Percentiles rank a stretch among this genome's conserved stretches.
Conservation (phyloP, 2,797 vertebrate species). For the Mormyrus hasselquistii region DNA sequence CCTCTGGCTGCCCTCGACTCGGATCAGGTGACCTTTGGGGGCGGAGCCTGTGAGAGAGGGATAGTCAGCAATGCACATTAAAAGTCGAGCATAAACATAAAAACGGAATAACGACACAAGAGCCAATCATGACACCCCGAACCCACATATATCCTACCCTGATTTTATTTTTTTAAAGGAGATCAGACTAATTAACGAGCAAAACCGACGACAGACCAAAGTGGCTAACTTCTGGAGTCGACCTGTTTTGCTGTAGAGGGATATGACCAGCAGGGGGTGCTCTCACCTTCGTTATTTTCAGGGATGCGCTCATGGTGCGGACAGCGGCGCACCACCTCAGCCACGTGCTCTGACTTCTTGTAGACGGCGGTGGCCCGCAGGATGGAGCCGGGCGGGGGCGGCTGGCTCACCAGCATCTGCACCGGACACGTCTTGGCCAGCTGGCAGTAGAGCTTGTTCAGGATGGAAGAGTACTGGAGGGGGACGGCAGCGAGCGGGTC, state of each 20-base stretch:
- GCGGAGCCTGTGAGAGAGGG: slow-evolving; percentile 40
- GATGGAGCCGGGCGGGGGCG: slow-evolving; percentile 42
- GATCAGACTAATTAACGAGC: background rate
- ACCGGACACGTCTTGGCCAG: slow-evolving; percentile 64
- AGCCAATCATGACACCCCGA: background rate
- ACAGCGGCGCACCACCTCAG: slow-evolving; percentile 64
- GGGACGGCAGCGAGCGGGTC: background rate
- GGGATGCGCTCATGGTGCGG: slow-evolving; percentile 61
- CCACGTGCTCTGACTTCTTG: slow-evolving; percentile 62
- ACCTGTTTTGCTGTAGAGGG: background rate
- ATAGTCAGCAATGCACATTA: background rate
- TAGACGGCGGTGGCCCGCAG: slow-evolving; percentile 64
- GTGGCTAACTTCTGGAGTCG: background rate
- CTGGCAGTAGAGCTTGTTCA: slow-evolving; percentile 70
- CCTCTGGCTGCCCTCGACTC: slow-evolving; percentile 58
- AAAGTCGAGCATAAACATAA: too few relatives aligned
- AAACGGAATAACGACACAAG: background rate
- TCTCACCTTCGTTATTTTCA: slow-evolving; percentile 51
- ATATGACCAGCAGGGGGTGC: background rate
- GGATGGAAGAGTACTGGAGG: slow-evolving; percentile 52
- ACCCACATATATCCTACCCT: background rate
- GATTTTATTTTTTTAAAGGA: background rate
- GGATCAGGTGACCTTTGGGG: slow-evolving; percentile 60
- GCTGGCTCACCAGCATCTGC: slow-evolving; percentile 45
- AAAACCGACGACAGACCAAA: background rate